These are phyloP conservation scores for Andricus grossulariae DNA, from an alignment of 1,140 invertebrate species.

Conservation along the genomic window DNA sequence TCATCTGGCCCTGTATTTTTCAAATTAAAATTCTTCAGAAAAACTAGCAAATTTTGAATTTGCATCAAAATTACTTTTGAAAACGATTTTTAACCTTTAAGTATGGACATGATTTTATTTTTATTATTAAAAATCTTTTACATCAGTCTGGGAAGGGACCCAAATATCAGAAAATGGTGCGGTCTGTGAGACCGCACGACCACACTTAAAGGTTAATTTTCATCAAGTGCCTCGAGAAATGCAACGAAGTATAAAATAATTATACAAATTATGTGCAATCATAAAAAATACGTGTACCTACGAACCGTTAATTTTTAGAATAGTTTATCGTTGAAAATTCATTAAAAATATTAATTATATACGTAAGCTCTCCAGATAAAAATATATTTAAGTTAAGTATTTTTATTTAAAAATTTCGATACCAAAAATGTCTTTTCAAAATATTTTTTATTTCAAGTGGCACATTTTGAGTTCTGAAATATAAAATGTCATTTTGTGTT, in stretches of 20 bases:
- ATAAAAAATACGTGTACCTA: background rate
- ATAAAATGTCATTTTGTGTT: background rate
- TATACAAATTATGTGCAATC: constrained; percentile 22
- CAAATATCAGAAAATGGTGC: too few species aligned
- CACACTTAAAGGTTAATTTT: background rate
- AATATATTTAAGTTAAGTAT: background rate
- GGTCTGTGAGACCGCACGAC: too few species aligned
- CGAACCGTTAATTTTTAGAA: background rate
- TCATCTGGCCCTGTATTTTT: background rate
- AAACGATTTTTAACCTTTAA: background rate
- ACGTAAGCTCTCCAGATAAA: background rate
- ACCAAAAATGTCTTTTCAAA: background rate
- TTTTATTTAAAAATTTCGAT: constrained; percentile 3
- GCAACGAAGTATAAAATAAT: background rate
- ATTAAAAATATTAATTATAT: background rate
- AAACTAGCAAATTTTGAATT: background rate
- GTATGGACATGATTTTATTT: too few species aligned
- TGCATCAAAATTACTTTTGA: background rate
- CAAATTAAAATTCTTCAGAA: background rate
- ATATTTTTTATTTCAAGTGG: background rate
- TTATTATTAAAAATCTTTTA: background rate
- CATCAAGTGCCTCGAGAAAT: background rate
- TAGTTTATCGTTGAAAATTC: constrained; percentile 1
- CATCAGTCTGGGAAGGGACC: background rate
- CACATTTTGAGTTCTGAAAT: too few species aligned